phyloP scores from a whole-genome alignment of 2,888 invertebrate genomes.

The Steromphala cineraria region DNA sequence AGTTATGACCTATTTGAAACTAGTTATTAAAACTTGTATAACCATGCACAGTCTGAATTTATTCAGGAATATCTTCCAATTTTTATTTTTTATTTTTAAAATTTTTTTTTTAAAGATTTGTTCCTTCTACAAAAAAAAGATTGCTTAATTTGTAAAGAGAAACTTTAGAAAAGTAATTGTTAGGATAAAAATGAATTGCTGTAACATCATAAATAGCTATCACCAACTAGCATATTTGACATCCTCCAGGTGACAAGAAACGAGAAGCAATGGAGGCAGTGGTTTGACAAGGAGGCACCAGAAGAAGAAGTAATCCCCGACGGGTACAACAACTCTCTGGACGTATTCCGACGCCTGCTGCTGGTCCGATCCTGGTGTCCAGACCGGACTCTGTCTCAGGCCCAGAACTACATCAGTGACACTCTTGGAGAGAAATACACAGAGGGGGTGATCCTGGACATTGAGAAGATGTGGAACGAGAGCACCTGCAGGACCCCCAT shows the following conservation, averaged over 20 bases:
- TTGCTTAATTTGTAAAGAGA: too few species aligned
- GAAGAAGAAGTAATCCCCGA: constrained; percentile 75
- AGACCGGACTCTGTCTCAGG: constrained; percentile 74
- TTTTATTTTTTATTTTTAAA: too few species aligned
- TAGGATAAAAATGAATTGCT: neutral
- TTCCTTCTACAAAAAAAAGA: too few species aligned
- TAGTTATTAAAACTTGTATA: too few species aligned
- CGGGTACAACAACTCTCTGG: constrained; percentile 74
- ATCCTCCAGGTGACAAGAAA: constrained; percentile 67
- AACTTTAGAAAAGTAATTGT: too few species aligned
- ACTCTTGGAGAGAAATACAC: constrained; percentile 73
- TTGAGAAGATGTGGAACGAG: constrained; percentile 75
- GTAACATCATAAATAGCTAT: neutral
- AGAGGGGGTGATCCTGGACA: constrained; percentile 74
- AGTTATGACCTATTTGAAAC: too few species aligned
- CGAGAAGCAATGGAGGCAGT: constrained; percentile 75
- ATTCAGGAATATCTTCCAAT: too few species aligned
- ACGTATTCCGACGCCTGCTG: constrained; percentile 74
- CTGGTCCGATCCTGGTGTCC: constrained; percentile 75
- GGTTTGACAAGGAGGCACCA: constrained; percentile 76
- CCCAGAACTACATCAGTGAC: constrained; percentile 73
- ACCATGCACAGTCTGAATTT: too few species aligned
- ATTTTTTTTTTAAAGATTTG: too few species aligned
- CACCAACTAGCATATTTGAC: neutral
- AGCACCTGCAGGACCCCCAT: constrained; percentile 71